Conservation (phyloP, 2,113 vertebrate genomes). For the Apodemus sylvaticus region DNA sequence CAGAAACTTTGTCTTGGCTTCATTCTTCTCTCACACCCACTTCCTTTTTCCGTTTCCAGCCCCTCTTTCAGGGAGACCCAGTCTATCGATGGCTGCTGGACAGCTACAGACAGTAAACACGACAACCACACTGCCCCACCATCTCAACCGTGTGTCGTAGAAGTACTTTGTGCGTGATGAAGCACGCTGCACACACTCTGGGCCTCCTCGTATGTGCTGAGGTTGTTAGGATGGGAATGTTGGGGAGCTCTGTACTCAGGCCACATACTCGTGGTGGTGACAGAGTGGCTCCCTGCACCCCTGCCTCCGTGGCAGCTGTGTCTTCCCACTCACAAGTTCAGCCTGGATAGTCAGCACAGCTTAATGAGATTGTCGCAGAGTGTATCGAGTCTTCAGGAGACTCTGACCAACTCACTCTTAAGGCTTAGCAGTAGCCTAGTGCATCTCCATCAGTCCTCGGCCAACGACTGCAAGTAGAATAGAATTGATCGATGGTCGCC, state of each 20-base stretch:
- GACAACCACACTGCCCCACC: background rate
- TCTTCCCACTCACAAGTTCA: background rate
- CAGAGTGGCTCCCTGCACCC: background rate
- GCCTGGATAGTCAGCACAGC: background rate
- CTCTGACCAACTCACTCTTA: background rate
- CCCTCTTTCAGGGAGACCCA: too few relatives aligned
- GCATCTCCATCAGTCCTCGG: rapidly evolving
- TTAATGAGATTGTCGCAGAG: background rate
- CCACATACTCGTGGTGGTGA: background rate
- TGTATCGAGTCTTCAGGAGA: rapidly evolving
- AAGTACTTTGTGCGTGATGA: background rate
- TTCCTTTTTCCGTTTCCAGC: too few relatives aligned
- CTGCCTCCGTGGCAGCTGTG: rapidly evolving
- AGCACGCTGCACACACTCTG: background rate
- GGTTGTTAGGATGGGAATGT: too few relatives aligned
- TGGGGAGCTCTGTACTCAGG: background rate
- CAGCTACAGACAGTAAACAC: too few relatives aligned
- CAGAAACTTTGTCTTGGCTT: too few relatives aligned
- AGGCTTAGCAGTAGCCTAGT: background rate
- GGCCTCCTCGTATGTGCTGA: rapidly evolving
- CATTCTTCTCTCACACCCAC: too few relatives aligned
- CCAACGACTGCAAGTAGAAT: too few relatives aligned
- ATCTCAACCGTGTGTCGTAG: background rate
- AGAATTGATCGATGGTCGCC: too few relatives aligned
- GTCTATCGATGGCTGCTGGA: too few relatives aligned